These are phyloP conservation scores for Leptinotarsa defecta DNA, from an alignment of 1,140 invertebrate genomes.

Conservation along the genomic window DNA sequence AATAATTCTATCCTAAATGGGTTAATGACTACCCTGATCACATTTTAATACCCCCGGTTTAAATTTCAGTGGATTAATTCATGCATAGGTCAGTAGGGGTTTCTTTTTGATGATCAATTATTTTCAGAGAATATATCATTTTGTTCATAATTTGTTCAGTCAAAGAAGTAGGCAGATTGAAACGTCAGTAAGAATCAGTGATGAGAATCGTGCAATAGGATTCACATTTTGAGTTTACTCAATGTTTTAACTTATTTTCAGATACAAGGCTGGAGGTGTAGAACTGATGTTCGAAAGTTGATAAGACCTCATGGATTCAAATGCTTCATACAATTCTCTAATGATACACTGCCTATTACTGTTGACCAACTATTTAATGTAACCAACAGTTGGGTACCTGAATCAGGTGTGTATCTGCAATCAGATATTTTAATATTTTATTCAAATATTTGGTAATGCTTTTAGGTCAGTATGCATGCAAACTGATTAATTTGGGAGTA, in stretches of 20 bases:
- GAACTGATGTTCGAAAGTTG: constrained; percentile 39
- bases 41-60: too few relatives aligned
- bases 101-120: too few relatives aligned
- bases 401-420: constrained; percentile 42
- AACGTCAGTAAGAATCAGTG: too few relatives aligned
- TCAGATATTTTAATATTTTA: constrained; percentile 27
- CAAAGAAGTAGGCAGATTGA: too few relatives aligned
- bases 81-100: too few relatives aligned
- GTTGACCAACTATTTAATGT: constrained; percentile 44
- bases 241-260: constrained; percentile 10
- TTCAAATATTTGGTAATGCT: constrained; percentile 10
- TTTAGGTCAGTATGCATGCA: constrained; percentile 52
- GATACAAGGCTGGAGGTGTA: constrained; percentile 46
- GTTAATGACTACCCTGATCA: too few relatives aligned
- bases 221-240: too few relatives aligned
- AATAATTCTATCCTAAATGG: too few relatives aligned
- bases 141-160: too few relatives aligned
- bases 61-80: too few relatives aligned
- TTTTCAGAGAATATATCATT: too few relatives aligned
- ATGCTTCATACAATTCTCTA: constrained; percentile 49
- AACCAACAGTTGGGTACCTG: constrained; percentile 45
- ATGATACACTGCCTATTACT: constrained; percentile 35
- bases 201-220: too few relatives aligned
- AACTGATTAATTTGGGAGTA: constrained; percentile 38
- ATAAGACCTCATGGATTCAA: constrained; percentile 45